Conservation (phyloP, 2,797 vertebrate species). For the Heteromormyrus szaboi region DNA sequence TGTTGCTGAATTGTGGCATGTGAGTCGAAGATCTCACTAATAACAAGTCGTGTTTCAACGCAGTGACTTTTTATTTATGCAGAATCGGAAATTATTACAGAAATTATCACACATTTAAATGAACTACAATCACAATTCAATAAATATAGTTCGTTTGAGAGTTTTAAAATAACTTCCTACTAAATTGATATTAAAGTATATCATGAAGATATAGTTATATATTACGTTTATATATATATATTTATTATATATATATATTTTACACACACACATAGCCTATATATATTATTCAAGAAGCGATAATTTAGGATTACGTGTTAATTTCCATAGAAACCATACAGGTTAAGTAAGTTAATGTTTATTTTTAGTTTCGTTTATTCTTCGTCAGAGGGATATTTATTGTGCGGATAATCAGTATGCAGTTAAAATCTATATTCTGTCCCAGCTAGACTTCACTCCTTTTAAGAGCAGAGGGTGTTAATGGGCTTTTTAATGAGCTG, state of each 20-base stretch:
- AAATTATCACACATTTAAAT: background rate
- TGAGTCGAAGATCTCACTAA: constrained; percentile 33
- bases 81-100: background rate
- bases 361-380: background rate
- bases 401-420: background rate
- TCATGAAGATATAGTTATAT: background rate
- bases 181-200: background rate
- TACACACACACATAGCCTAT: no score
- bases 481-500: constrained; percentile 46
- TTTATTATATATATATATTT: background rate
- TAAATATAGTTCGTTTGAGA: background rate
- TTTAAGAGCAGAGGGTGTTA: constrained; percentile 17
- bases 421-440: constrained; percentile 1
- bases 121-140: background rate
- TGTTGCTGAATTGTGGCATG: constrained; percentile 49
- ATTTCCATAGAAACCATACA: background rate
- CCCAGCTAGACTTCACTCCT: background rate
- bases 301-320: background rate
- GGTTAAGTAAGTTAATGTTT: background rate
- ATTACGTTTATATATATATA: background rate
- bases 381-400: background rate
- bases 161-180: background rate
- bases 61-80: background rate
- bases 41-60: background rate
- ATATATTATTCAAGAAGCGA: background rate